phyloP scores from a whole-genome alignment of 2,113 vertebrate genomes.

The Callorhinus ursinus region DNA sequence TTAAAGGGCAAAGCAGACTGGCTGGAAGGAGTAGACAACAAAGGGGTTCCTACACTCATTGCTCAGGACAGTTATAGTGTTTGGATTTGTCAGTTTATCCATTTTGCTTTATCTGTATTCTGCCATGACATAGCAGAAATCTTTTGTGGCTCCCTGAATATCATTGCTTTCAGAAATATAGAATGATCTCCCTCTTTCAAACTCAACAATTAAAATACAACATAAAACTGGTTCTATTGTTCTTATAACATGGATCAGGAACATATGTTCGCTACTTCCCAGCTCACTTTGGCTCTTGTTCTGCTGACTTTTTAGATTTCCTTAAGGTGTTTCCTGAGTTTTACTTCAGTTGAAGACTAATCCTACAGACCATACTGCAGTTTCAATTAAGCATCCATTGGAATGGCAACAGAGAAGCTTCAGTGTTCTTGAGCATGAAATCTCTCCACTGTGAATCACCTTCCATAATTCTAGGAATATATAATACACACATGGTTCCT shows the following conservation, averaged over 20 bases:
- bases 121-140: not conserved
- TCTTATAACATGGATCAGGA: not conserved
- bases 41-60: not conserved
- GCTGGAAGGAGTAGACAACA: not conserved
- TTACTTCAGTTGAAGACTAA: not conserved
- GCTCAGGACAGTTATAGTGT: rapidly evolving
- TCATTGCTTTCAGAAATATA: not conserved
- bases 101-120: not conserved
- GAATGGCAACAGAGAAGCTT: not conserved
- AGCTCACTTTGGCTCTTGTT: not conserved
- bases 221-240: not conserved
- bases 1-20: not conserved
- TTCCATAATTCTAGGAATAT: not conserved
- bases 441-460: not conserved
- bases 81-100: not conserved
- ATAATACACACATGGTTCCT: not conserved
- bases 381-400: not conserved
- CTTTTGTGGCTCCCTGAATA: not conserved
- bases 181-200: not conserved
- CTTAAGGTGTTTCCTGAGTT: not conserved
- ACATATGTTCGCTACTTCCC: not conserved
- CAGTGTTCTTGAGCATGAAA: not conserved
- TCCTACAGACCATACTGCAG: not conserved
- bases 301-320: not conserved
- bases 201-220: not conserved